phyloP scores from a whole-genome alignment of 2,113 vertebrate genomes.

The Erpornis zantholeuca region DNA sequence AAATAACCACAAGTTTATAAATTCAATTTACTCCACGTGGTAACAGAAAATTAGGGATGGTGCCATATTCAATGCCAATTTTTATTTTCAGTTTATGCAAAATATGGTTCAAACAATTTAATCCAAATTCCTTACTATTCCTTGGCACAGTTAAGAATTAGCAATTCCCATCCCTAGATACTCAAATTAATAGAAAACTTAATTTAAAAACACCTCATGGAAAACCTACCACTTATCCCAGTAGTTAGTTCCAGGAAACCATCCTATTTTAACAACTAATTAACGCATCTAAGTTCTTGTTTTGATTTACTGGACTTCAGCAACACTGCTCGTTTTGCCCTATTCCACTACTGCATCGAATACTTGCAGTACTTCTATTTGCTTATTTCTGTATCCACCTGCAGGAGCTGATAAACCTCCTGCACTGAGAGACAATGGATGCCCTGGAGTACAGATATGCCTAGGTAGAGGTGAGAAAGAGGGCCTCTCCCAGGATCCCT shows the following conservation, averaged over 20 bases:
- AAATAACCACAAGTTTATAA: not conserved
- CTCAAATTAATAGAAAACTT: not conserved
- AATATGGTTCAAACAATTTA: not conserved
- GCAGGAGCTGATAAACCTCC: no score
- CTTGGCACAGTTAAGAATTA: not conserved
- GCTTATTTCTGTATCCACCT: not conserved
- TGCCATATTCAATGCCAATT: not conserved
- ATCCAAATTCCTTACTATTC: not conserved
- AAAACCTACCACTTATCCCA: not conserved
- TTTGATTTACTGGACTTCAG: not conserved
- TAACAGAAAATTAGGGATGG: not conserved
- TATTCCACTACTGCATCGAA: not conserved
- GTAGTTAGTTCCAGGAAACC: not conserved
- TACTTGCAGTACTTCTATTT: not conserved
- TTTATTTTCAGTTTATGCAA: not conserved
- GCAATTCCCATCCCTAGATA: not conserved
- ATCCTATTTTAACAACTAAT: not conserved
- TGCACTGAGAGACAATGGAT: no score
- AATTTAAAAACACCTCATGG: not conserved
- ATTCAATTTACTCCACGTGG: not conserved
- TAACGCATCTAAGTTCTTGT: not conserved
- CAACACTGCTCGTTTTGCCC: not conserved
- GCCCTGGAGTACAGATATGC: no score
- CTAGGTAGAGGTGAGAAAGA: no score
- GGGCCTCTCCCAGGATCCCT: no score